phyloP scores from a whole-genome alignment of 2,113 vertebrate species.

The Tangachromis dhanisi region DNA sequence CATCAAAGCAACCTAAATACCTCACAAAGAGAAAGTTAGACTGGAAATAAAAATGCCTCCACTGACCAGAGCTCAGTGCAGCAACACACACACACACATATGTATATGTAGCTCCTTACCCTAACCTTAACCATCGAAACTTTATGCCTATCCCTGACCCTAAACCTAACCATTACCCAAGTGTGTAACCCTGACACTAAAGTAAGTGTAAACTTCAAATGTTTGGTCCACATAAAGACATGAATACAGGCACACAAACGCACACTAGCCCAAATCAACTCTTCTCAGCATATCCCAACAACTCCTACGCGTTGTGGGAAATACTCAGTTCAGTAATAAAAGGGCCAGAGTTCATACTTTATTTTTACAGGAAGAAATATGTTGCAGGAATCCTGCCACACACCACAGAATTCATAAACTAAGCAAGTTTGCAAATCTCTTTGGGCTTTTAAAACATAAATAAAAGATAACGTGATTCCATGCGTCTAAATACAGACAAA shows the following conservation, averaged over 20 bases:
- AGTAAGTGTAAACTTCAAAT: background rate
- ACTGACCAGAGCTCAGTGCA: background rate
- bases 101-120: background rate
- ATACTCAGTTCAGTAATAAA: background rate
- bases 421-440: background rate
- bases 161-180: accelerated
- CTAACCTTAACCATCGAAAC: background rate
- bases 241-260: background rate
- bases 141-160: background rate
- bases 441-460: background rate
- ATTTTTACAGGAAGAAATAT: background rate
- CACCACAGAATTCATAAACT: background rate
- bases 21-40: background rate
- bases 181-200: background rate
- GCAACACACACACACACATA: background rate
- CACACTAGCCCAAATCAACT: background rate
- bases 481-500: background rate
- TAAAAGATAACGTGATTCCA: background rate
- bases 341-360: background rate
- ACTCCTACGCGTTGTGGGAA: background rate
- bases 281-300: background rate
- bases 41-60: background rate
- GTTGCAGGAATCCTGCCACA: background rate
- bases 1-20: background rate
- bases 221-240: background rate